phyloP scores from a whole-genome alignment of 1,140 invertebrate genomes.

The Chymomyza costata region DNA sequence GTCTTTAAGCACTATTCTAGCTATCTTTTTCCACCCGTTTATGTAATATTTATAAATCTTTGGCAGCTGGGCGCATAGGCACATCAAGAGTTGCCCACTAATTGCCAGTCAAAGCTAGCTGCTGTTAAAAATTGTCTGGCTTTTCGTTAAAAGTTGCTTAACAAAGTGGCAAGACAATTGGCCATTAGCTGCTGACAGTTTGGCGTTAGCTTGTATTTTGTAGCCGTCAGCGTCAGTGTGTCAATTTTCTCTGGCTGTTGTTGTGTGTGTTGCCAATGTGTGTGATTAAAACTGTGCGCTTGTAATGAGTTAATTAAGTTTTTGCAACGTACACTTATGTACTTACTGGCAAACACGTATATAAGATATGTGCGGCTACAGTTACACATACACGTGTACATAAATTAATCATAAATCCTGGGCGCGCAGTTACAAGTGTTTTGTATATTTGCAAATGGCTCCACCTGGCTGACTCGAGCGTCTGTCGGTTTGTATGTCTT shows the following conservation, averaged over 20 bases:
- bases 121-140: neutral
- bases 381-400: constrained; percentile 37
- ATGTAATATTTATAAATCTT: constrained; percentile 52
- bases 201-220: constrained; percentile 26
- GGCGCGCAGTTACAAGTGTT: constrained; percentile 57
- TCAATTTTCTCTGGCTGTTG: constrained; percentile 27
- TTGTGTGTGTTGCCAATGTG: constrained; percentile 19
- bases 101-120: constrained; percentile 17
- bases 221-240: constrained; percentile 39
- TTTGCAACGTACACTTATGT: constrained; percentile 39
- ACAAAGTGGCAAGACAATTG: constrained; percentile 1
- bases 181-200: neutral
- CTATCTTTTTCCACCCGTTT: too few relatives aligned
- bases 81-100: too few relatives aligned
- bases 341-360: constrained; percentile 6
- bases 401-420: constrained; percentile 71
- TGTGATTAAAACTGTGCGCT: constrained; percentile 67
- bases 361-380: constrained; percentile 7
- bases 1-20: too few relatives aligned
- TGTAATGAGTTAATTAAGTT: constrained; percentile 75
- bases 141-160: too few relatives aligned
- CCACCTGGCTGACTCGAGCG: too few relatives aligned
- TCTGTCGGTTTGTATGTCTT: too few relatives aligned
- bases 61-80: too few relatives aligned
- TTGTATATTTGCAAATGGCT: constrained; percentile 63